Base-by-base conservation (phyloP, 2,797 vertebrate genomes). In the Hippoglossus hippoglossus region DNA sequence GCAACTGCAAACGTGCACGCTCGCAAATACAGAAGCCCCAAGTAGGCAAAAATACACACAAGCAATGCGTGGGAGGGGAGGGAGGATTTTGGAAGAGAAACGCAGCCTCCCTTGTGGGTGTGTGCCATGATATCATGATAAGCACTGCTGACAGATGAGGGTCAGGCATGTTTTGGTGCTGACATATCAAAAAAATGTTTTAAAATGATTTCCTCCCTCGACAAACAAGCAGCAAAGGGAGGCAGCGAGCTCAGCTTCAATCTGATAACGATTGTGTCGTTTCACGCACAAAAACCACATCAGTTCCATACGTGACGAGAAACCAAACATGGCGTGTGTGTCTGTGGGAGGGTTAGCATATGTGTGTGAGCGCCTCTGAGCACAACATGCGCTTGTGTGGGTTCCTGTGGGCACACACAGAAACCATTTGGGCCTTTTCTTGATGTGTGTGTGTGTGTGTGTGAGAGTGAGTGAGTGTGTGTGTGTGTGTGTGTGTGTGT, bases 81-180 rank as follows among this genome's bases (percentile, higher is more conserved):
- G 50, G 28, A n/a, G 54, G 50, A 36, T 11, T 46, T 46, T 70
- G 25, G 41, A 54, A 63, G 68, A 53, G 19, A 69, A 73, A 66
- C 36, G 15, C 49, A 59, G 50, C 41, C 24, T 81, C 52, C 52
- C 46, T 60, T 51, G 63, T 72, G 63, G 19, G 7, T 21, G 46
- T 68, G 19, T 81, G 70, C 69, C 61, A 72, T 81, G 75, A 79
- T 77, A 71, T 81, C 71, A 83, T 54, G 69, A 65, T 80, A 66
- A 89, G 76, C 67, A 65, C 62, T 74, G 78, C 75, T 87, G 87
- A 90, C 87, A 92, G 86, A 87, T 87, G 85, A 87, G 71, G 86
- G 89, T 85, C 88, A 83, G 78, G 24, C 75, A 67, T 84, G 77
- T 86, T 87, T 81, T 52, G 34, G 63, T 24, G 10, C 12, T 41